These are phyloP conservation scores for Lordiphosa andalusiaca DNA, from an alignment of 2,888 invertebrate species.

Conservation along the genomic window DNA sequence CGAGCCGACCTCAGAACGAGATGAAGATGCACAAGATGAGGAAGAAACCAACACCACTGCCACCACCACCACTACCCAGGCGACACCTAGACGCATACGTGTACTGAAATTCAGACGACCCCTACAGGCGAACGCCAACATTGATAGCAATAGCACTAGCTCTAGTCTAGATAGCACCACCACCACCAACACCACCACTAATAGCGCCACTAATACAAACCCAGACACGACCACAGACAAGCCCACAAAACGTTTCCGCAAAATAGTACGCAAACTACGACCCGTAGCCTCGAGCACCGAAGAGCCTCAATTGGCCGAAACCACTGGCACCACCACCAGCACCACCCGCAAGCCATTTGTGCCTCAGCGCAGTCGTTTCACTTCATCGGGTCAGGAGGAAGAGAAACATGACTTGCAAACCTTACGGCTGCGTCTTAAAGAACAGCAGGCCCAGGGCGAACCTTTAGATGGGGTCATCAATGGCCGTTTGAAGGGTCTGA, in stretches of 20 bases:
- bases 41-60: constrained; percentile 22
- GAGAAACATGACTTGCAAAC: constrained; percentile 43
- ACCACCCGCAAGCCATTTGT: constrained; percentile 47
- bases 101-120: constrained; percentile 72
- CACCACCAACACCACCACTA: constrained; percentile 60
- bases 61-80: constrained; percentile 11
- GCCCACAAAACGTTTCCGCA: constrained; percentile 71
- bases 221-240: constrained; percentile 40
- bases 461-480: constrained; percentile 42
- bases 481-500: constrained; percentile 23
- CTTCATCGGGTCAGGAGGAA: constrained; percentile 8
- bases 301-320: not conserved
- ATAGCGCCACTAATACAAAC: constrained; percentile 56
- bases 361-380: constrained; percentile 38
- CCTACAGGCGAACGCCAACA: constrained; percentile 34
- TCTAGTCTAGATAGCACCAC: constrained; percentile 41
- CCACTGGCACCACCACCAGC: constrained; percentile 25
- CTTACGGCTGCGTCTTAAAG: constrained; percentile 56
- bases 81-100: constrained; percentile 69
- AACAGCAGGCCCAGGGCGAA: constrained; percentile 46
- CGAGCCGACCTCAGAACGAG: constrained; percentile 36
- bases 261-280: constrained; percentile 70
- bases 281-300: constrained; percentile 46
- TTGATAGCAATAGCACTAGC: constrained; percentile 34
- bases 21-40: constrained; percentile 27